These are phyloP conservation scores for Cyphomyrus discorhynchus DNA, from an alignment of 2,113 vertebrate species.

Conservation along the genomic window DNA sequence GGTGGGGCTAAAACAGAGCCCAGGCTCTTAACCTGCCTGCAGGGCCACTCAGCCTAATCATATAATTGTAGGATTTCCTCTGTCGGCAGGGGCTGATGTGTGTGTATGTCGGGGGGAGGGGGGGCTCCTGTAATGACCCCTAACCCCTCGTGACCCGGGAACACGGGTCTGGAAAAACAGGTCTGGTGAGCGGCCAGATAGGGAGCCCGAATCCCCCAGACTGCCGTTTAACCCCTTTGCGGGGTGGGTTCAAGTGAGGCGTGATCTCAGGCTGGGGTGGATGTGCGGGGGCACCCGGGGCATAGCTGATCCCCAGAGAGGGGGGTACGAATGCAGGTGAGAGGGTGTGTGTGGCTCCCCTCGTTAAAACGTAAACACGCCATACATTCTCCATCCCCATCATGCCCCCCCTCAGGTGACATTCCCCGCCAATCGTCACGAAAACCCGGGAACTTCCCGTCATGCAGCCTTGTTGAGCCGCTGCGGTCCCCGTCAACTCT, in stretches of 20 bases:
- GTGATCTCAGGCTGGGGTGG: constrained; percentile 21
- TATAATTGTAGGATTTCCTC: constrained; percentile 35
- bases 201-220: constrained; percentile 31
- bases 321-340: neutral
- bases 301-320: neutral
- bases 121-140: constrained; percentile 38
- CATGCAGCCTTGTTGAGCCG: neutral
- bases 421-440: neutral
- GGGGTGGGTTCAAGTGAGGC: constrained; percentile 5
- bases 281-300: neutral
- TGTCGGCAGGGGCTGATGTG: neutral
- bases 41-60: constrained; percentile 31
- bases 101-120: constrained; percentile 14
- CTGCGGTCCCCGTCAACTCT: constrained; percentile 23
- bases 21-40: constrained; percentile 18
- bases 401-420: neutral
- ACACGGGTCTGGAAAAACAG: constrained; percentile 16
- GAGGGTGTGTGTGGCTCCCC: neutral
- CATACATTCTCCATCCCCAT: neutral
- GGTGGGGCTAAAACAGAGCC: neutral
- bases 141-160: constrained; percentile 31
- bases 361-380: neutral
- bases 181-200: constrained; percentile 23
- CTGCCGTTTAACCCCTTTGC: constrained; percentile 28
- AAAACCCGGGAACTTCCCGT: neutral